Base-by-base conservation (phyloP, 2,113 vertebrate species). In the Corydoras maculifer region DNA sequence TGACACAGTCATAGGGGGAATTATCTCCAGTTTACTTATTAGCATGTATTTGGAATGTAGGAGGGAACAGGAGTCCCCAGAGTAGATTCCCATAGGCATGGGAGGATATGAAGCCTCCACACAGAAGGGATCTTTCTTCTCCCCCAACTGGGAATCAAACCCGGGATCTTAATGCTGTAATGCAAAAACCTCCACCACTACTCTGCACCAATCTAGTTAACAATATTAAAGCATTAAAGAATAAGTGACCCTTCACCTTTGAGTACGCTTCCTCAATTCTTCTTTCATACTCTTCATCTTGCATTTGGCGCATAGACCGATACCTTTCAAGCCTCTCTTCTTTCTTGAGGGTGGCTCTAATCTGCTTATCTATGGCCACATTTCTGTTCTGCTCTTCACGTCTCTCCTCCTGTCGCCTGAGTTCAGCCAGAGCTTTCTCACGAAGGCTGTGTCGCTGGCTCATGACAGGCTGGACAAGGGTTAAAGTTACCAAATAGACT, bases 231-330 rank as follows among this genome's bases (percentile, higher is more conserved):
- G 35, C 35, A 43, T 43, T 43, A 43, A 43, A 25, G 32, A 8
- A 68, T 14, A 29, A 30, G 54, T 6, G 2, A 54, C 11, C 35
- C 6, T 57, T 9, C 77, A 92, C 92, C 82, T 88, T 87, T 7
- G 82, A 57, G 72, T 93, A 77, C 13, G 88, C 81, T 57, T 88
- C 88, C 75, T 95, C 88, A 31, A 88, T 80, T 25, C 84, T 83
- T 69, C 80, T 84, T 75, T 93, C 92, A 4, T 76, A 77, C 12
- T 89, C 82, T 69, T 91, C 88, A 8, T 90, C 79, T 32, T 89
- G 88, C 68, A 91, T 51, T 58, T 87, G 75, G 9, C 87, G 80
- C 49, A 86, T 76, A 32, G 86, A 72, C 2, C 86, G 80, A 81
- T 75, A 90, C 61, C 58, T 86, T 32, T 90, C 88, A 0, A 78